phyloP scores from a whole-genome alignment of 2,888 invertebrate genomes.

The Plebejus anna region DNA sequence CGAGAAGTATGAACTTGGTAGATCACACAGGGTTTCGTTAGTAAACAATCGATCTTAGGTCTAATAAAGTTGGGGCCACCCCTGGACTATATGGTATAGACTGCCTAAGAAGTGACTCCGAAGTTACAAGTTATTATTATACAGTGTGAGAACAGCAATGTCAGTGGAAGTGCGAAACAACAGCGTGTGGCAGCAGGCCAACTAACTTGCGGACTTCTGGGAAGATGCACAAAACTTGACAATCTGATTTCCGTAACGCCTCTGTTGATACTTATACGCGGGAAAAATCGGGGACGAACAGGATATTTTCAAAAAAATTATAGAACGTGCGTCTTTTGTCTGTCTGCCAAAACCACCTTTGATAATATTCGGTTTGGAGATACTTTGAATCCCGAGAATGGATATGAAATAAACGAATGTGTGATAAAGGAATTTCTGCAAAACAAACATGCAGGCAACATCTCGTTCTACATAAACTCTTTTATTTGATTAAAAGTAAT shows the following conservation, averaged over 20 bases:
- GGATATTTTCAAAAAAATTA: too few species aligned
- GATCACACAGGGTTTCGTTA: too few species aligned
- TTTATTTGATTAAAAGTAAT: neutral
- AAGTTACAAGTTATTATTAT: neutral
- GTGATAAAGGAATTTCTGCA: too few species aligned
- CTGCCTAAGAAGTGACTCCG: neutral
- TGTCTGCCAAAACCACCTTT: too few species aligned
- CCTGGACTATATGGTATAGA: neutral
- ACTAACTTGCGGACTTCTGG: neutral
- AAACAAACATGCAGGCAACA: neutral
- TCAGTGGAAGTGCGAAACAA: neutral
- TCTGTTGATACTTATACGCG: neutral
- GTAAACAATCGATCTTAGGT: too few species aligned
- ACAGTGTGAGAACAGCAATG: neutral
- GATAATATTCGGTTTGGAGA: neutral
- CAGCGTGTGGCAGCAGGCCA: conserved; percentile 10
- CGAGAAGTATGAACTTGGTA: too few species aligned
- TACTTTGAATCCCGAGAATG: neutral
- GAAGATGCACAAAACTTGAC: neutral
- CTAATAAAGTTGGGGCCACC: too few species aligned
- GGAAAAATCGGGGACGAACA: neutral
- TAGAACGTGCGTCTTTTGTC: too few species aligned
- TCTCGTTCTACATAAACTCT: neutral
- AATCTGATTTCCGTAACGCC: neutral
- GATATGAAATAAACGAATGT: neutral